Evolutionary conservation across 1,140 invertebrate species (phyloP), one percentile per base, ranked within the genome.

Genomic region (Leptoteleia sp.): DNA sequence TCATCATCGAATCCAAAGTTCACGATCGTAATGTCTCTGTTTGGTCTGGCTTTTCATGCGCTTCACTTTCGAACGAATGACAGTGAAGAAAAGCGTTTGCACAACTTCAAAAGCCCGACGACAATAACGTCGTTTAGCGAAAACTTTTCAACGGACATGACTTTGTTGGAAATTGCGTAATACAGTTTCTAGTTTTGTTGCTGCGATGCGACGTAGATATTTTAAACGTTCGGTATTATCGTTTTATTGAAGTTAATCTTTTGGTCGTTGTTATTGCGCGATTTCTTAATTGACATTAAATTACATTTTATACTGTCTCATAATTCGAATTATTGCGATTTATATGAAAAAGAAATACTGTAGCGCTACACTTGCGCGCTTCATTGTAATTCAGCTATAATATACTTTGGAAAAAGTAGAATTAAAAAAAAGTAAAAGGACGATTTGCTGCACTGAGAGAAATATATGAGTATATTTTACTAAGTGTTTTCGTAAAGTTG

Each of bases 391-490:
- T 15, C 33, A 19, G 7, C 9, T 3, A 27, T 27, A 29, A 42
- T 57, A 27, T 11, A 29, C 52, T 42, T 42, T 42, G 38, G 31
- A 42, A 43, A 57, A 57, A 11, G 19, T 25, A 25, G 40, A 54
- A 38, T 57, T 42, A 57, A 57, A 42, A 57, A 43, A 31, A 55
- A n/a, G n/a, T n/a, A n/a, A n/a, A n/a, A n/a, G n/a, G n/a, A n/a
- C n/a, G n/a, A n/a, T n/a, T n/a, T n/a, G n/a, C n/a, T n/a, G n/a
- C n/a, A n/a, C n/a, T n/a, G n/a, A n/a, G n/a, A n/a, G n/a, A n/a
- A n/a, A n/a, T n/a, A n/a, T n/a, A n/a, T n/a, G n/a, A n/a, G n/a
- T n/a, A n/a, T n/a, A n/a, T n/a, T n/a, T n/a, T n/a, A n/a, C n/a
- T n/a, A n/a, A n/a, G n/a, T n/a, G n/a, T n/a, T n/a, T n/a, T n/a